Evolutionary conservation across 2,113 vertebrate genomes (phyloP).

Genomic region (Tiliqua scincoides): DNA sequence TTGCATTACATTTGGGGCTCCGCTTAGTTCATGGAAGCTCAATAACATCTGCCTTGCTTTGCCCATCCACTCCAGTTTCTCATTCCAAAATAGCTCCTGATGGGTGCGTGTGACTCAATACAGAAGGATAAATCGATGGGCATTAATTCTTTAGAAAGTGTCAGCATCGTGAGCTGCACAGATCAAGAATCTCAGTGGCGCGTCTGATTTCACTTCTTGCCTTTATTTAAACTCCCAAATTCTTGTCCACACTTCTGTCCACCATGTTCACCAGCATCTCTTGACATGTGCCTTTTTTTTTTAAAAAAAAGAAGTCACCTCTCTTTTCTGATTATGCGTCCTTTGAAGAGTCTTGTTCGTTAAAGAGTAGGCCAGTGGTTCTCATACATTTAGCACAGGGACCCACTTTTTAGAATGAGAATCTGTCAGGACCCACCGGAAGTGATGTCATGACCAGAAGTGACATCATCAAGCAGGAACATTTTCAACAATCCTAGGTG

Average conservation of each 20-base stretch:
- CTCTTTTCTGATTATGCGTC: too few species aligned
- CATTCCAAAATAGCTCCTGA: background rate
- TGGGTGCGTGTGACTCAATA: background rate
- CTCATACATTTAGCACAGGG: too few species aligned
- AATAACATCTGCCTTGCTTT: slow-evolving; percentile 14
- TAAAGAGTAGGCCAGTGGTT: too few species aligned
- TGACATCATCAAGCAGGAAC: too few species aligned
- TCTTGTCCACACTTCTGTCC: background rate
- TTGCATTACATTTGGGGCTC: background rate
- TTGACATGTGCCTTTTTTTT: too few species aligned
- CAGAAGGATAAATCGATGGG: slow-evolving; percentile 5
- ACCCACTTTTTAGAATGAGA: too few species aligned
- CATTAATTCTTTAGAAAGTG: slow-evolving; percentile 23
- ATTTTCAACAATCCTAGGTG: too few species aligned
- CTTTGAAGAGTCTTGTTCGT: too few species aligned
- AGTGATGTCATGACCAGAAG: too few species aligned
- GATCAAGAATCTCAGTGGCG: background rate
- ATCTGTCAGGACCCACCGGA: too few species aligned
- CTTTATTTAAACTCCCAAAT: background rate
- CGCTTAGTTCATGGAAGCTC: background rate
- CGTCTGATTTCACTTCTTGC: slow-evolving; percentile 16
- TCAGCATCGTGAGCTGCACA: background rate
- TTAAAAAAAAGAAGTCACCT: too few species aligned
- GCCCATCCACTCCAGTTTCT: slow-evolving; percentile 37
- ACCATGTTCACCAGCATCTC: background rate